These are phyloP conservation scores for Chaitophorus viminalis DNA, from an alignment of 2,888 invertebrate genomes.

Conservation along the genomic window DNA sequence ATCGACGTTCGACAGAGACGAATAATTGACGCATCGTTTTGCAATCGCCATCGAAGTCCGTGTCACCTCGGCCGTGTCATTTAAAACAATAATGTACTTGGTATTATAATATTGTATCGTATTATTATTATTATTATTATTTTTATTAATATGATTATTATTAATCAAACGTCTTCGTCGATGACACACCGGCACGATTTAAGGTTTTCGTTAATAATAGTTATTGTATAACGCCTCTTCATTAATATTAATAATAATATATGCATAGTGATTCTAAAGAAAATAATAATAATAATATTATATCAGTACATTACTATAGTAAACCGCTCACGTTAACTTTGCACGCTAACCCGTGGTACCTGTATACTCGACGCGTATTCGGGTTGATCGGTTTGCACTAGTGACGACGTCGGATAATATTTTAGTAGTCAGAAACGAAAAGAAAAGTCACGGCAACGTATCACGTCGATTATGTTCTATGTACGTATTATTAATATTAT, in stretches of 20 bases:
- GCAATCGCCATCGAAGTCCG: background rate
- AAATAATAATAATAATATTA: background rate
- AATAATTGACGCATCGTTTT: slow-evolving; percentile 10
- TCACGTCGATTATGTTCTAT: background rate
- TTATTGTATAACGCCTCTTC: background rate
- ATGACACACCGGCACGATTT: background rate
- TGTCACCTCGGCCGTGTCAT: background rate
- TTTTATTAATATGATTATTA: too few species aligned
- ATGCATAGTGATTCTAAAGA: too few species aligned
- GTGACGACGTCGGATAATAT: background rate
- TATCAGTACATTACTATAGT: background rate
- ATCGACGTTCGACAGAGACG: slow-evolving; percentile 10
- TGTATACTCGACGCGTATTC: background rate
- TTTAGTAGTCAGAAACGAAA: background rate
- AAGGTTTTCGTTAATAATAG: background rate
- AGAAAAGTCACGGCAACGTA: background rate
- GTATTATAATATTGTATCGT: background rate
- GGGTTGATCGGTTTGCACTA: background rate
- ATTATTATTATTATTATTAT: too few species aligned
- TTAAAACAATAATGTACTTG: background rate
- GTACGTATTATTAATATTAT: background rate
- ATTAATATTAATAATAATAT: background rate
- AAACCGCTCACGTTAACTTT: background rate
- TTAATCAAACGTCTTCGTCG: background rate
- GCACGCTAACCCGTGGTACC: too few species aligned